Base-by-base conservation (phyloP, 2,113 vertebrate genomes). In the Suncus etruscus region DNA sequence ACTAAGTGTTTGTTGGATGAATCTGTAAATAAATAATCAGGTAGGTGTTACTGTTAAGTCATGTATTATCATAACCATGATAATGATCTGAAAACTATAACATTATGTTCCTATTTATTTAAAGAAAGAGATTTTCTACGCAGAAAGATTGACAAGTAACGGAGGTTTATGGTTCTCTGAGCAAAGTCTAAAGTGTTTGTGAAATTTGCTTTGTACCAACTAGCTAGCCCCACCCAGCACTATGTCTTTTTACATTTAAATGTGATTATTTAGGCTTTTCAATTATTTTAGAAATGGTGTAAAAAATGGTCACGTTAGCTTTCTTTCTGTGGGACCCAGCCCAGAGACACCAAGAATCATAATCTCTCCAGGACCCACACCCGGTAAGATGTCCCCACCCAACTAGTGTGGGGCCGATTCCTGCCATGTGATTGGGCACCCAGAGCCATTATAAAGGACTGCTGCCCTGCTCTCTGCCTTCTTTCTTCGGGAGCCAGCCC, bases 141-240 rank as follows among this genome's bases (percentile, higher is more conserved):
- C 68, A 93, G 8, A 83, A 45, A 94, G 86, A 11, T 0, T 89
- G 86, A 4, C 1, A 63, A 50, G 2, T 73, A 6, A 39, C 61
- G n/a, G 16, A 45, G 16, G 79, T 87, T 61, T 76, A 78, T 70
- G 54, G 77, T 50, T 87, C 63, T 24, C 47, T 27, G 16, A 27
- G 6, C 14, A 81, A 91, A 61, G 1, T 18, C 16, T 39, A 45
- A 83, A 82, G 47, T 76, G 80, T 39, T 54, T 39, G 4, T 12
- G 29, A 74, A 83, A 86, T 91, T 77, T 89, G 9, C 24, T 27
- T 86, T n/a, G 5, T 65, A 78, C 51, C 31, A 69, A 15, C 93
- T 70, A 39, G 3, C 16, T 4, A 11, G 6, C 65, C 11, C 24
- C 47, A 16, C 6, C 1, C 74, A 69, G 29, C 0, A 0, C 12